These are phyloP conservation scores for Morinoia aosen DNA, from an alignment of 2,888 invertebrate species.

Conservation along the genomic window DNA sequence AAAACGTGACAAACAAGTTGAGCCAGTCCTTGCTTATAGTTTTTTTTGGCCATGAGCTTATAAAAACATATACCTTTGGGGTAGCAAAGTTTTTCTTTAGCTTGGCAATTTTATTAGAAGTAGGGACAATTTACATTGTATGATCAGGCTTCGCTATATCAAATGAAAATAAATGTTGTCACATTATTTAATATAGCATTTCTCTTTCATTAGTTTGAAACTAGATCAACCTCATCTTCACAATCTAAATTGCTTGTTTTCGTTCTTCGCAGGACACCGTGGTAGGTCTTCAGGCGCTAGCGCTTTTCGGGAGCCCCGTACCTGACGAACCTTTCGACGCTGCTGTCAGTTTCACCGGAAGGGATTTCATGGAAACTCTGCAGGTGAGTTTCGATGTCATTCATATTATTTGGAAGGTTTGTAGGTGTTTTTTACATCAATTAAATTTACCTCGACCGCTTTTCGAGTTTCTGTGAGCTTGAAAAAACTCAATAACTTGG, in stretches of 20 bases:
- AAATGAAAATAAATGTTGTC: too few species aligned
- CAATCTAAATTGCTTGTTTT: not conserved
- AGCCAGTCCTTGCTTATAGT: too few species aligned
- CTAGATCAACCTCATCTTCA: not conserved
- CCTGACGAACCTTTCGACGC: conserved; percentile 23
- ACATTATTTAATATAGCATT: too few species aligned
- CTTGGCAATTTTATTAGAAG: too few species aligned
- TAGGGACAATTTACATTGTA: too few species aligned
- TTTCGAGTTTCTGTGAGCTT: not conserved
- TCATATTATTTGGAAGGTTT: not conserved
- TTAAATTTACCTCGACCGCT: not conserved
- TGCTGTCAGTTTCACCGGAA: not conserved
- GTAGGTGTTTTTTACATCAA: not conserved
- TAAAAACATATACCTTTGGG: too few species aligned
- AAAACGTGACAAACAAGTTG: too few species aligned
- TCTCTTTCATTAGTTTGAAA: too few species aligned
- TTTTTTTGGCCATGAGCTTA: too few species aligned
- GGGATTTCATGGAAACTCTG: not conserved
- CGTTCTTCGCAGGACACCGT: not conserved
- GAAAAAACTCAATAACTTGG: not conserved
- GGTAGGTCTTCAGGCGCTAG: not conserved
- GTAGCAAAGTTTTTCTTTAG: too few species aligned
- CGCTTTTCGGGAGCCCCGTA: not conserved
- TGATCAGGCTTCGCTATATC: too few species aligned
- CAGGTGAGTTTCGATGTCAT: not conserved